Base-by-base conservation (phyloP, 2,888 invertebrate species). In the Ditula angustiorana region DNA sequence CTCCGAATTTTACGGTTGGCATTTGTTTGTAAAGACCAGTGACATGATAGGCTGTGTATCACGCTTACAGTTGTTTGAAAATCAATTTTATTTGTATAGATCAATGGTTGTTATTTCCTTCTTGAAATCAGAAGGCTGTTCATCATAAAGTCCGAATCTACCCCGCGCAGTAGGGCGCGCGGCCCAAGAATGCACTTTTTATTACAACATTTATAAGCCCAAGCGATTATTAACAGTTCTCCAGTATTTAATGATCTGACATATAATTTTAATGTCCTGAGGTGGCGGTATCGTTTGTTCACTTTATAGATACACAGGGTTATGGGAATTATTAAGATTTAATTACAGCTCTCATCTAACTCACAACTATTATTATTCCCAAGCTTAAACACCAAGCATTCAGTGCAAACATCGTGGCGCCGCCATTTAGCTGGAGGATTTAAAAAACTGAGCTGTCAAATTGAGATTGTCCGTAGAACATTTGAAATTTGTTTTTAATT, bases 101-200 rank as follows among this genome's bases (percentile, higher is more conserved):
- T 0, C 49, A 67, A 70, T 28, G 67, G 72, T 71, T 26, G 63
- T 24, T 72, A 65, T 76, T 61, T 53, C 26, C 19, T 5, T 10
- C 24, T 37, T 52, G 37, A 16, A n/a, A 5, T 4, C 16, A 30
- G 28, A 16, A 35, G 60, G 28, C 21, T 35, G 58, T 63, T 60
- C 47, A 63, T 83, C 81, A 80, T 76, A 75, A 74, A 77, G 75
- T 72, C 72, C 73, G 74, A 75, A 76, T 77, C 79, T 76, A 80
- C 82, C 83, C 84, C 80, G 79, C 90, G 58, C 90, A 87, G 88
- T 88, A 86, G 90, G 90, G 79, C 84, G 80, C 85, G 72, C 71
- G 73, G 77, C 78, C 76, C 80, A 84, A 81, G 86, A 89, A 88
- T 88, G 84, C 78, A 72, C 82, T 87, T 88, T 89, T 87, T 87